Evolutionary conservation across 2,797 vertebrate species (phyloP), one percentile per base, ranked within the genome.

Genomic region (Sparus aurata): DNA sequence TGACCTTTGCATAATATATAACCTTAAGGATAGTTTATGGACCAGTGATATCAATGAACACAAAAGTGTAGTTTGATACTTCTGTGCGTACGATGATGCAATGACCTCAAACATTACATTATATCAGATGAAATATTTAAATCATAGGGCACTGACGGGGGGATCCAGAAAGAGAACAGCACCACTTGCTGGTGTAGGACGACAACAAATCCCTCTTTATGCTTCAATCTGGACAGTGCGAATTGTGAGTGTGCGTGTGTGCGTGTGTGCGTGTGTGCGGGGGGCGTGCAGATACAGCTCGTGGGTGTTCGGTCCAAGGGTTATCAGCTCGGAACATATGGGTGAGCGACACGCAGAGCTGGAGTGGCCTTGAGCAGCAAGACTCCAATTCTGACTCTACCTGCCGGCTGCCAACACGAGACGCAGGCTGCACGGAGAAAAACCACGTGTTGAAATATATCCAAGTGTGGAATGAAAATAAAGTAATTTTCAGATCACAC

Each of bases 181-280:
- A 46, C 73, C 73, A 41, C 77, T 23, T 18, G 45, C 54, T 73
- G 75, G 77, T 27, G 22, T 38, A 22, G 1, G n/a, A 22, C 45
- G 4, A 54, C 43, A 53, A n/a, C 20, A 22, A 3, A 27, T 47
- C 22, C 38, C 9, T 38, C 38, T 38, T 34, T 13, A 3, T 43
- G 1, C 23, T 58, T 13, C 12, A 1, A 22, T 54, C 2, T 22
- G 22, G 30, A 6, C 25, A 1, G 22, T 22, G 15, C 25, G 1
- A n/a, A 17, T 2, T 25, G 15, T 45, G 1, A 17, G 12, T 2
- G 47, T 3, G 23, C 0, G 18, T 25, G 2, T 3, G 2, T 23
- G 53, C 12, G 58, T 15, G 69, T 41, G 52, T 12, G 58, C 15
- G 55, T 47, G 59, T 46, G 53, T 71, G 45, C n/a, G n/a, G 53